These are phyloP conservation scores for Caradrina clavipalpis DNA, from an alignment of 2,888 invertebrate genomes.

Conservation along the genomic window DNA sequence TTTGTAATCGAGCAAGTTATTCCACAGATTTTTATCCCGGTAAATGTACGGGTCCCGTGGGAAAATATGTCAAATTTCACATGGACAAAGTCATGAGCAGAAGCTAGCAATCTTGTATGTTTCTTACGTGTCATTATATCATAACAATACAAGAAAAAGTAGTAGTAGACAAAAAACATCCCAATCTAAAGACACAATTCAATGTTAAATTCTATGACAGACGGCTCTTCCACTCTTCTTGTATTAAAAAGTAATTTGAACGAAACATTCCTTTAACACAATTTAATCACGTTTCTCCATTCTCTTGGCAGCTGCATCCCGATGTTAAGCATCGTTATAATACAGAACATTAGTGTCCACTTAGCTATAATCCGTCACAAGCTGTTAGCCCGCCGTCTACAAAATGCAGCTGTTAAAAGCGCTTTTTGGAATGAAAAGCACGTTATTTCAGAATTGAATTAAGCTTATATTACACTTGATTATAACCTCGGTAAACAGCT, in stretches of 20 bases:
- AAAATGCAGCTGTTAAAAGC: conserved; percentile 36
- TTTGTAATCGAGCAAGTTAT: too few relatives aligned
- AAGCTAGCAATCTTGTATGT: too few relatives aligned
- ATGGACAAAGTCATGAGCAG: too few relatives aligned
- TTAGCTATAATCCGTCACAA: conserved; percentile 69
- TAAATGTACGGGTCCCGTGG: too few relatives aligned
- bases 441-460: conserved; percentile 34
- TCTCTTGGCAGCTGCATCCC: conserved; percentile 18
- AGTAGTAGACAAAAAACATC: too few relatives aligned
- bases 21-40: too few relatives aligned
- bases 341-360: conserved; percentile 62
- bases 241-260: not conserved
- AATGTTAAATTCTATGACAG: not conserved
- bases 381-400: conserved; percentile 60
- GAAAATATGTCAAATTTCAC: too few relatives aligned
- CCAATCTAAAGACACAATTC: not conserved
- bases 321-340: conserved; percentile 24
- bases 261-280: not conserved
- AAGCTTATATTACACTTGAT: conserved; percentile 9
- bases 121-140: too few relatives aligned
- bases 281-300: conserved; percentile 23
- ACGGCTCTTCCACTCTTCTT: not conserved
- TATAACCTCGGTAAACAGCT: conserved; percentile 21
- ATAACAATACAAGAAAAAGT: too few relatives aligned
- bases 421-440: conserved; percentile 38